Evolutionary conservation across 1,140 invertebrate genomes (phyloP), one percentile per base, ranked within the genome.

Genomic region (Oscheius sp.): DNA sequence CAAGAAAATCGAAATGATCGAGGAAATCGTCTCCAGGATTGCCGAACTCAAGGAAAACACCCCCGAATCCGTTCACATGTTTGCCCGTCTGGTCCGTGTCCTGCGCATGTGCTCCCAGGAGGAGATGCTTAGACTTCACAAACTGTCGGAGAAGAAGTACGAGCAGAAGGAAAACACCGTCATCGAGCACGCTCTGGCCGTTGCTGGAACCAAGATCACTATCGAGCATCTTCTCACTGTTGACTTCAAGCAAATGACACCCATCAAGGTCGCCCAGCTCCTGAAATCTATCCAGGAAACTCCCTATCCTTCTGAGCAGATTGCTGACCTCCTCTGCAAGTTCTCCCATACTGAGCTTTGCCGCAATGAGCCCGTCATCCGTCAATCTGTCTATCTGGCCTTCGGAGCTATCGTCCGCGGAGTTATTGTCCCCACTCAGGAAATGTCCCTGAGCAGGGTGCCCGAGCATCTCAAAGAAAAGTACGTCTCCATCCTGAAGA

Each of bases 171-270:
- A 78, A 34, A 26, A 69, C n/a, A 15, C 35, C 31, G n/a, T 78
- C 59, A 46, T 78, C 26, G 45, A 75, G 20, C 46, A 72, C 62
- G 67, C 70, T 10, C 52, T 74, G 32, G 75, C 78, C 36, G 52
- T 73, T 38, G 78, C 78, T 26, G 75, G 75, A 65, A 74, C 78
- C 32, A 58, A 71, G 13, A 45, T 72, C 36, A 68, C 68, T 46
- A 67, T 74, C 28, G 29, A 80, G 23, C 63, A 68, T 26, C 42
- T 79, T 35, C 38, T 73, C 49, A 35, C 68, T 13, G 61, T 75
- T 42, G 45, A 58, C 15, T 36, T 49, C 18, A 65, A 61, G 20
- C 68, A 76, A 1, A 55, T 80, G 62, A 36, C 62, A 23, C 62
- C 63, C 28, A 32, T 62, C 29, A 74, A 74, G 42, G 38, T 69